phyloP scores from a whole-genome alignment of 2,888 invertebrate genomes.

The Dinocampus coccinellae region DNA sequence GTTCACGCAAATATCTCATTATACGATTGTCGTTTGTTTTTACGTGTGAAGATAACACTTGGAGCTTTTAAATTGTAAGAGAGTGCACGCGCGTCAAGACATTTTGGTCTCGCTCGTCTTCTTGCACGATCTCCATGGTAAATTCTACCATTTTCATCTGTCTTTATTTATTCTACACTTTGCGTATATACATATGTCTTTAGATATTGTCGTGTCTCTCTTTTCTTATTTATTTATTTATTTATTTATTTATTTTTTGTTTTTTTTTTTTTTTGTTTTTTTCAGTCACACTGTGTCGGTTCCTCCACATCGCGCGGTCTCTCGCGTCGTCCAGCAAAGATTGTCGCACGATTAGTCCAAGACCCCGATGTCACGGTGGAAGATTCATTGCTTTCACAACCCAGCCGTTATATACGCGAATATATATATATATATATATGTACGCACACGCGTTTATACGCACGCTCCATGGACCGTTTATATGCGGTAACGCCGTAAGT shows the following conservation, averaged over 20 bases:
- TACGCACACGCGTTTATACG: conserved; percentile 45
- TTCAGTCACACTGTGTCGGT: conserved; percentile 39
- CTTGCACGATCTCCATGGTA: conserved; percentile 16
- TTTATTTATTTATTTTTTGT: too few species aligned
- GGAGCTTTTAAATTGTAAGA: conserved; percentile 19
- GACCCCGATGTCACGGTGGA: conserved; percentile 65
- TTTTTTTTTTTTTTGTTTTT: too few species aligned
- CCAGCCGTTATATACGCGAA: conserved; percentile 48
- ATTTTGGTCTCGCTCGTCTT: conserved; percentile 34
- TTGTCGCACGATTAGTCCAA: conserved; percentile 69
- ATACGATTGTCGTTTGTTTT: conserved; percentile 67
- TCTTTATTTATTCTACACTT: conserved; percentile 17
- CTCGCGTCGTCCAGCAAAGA: conserved; percentile 59
- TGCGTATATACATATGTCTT: background rate
- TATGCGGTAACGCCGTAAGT: conserved; percentile 68
- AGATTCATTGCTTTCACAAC: conserved; percentile 67
- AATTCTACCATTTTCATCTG: conserved; percentile 17
- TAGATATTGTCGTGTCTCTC: conserved; percentile 19
- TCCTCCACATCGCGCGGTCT: conserved; percentile 43
- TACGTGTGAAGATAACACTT: conserved; percentile 52
- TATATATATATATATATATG: conserved; percentile 46
- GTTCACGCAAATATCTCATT: conserved; percentile 65
- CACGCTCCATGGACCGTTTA: conserved; percentile 47
- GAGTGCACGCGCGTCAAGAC: conserved; percentile 28
- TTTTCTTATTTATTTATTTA: too few species aligned